phyloP scores from a whole-genome alignment of 1,140 invertebrate genomes.

The Calycopis cecrops region DNA sequence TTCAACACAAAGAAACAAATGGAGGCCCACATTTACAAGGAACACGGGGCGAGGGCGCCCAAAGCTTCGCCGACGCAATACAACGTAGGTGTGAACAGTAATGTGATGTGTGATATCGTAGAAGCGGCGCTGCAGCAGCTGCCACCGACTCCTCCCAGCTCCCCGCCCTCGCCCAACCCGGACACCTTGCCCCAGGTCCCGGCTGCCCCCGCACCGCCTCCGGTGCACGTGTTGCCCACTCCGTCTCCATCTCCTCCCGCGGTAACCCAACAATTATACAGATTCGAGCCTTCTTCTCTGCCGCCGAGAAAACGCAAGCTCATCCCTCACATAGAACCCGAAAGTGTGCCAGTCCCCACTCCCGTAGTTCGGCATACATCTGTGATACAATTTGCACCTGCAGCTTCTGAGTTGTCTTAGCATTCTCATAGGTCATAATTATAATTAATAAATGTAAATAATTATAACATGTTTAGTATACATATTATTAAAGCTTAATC shows the following conservation, averaged over 20 bases:
- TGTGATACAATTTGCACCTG: slow-evolving; percentile 87
- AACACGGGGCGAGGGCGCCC: slow-evolving; percentile 84
- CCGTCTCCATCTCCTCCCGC: slow-evolving; percentile 39
- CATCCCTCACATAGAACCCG: slow-evolving; percentile 73
- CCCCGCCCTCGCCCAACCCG: slow-evolving; percentile 72
- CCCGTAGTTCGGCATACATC: slow-evolving; percentile 80
- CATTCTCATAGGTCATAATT: slow-evolving; percentile 19
- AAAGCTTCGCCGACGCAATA: slow-evolving; percentile 46
- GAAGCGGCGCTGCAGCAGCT: slow-evolving; percentile 81
- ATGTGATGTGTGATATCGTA: slow-evolving; percentile 81
- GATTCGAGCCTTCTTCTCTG: slow-evolving; percentile 78
- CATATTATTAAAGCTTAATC: slow-evolving; percentile 34
- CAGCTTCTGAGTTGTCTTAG: slow-evolving; percentile 58
- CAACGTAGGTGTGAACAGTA: slow-evolving; percentile 73
- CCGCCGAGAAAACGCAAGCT: slow-evolving; percentile 87
- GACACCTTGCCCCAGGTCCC: slow-evolving; percentile 22
- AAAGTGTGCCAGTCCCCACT: slow-evolving; percentile 19
- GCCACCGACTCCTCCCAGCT: slow-evolving; percentile 80
- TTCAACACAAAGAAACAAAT: slow-evolving; percentile 93
- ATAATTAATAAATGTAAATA: slow-evolving; percentile 15
- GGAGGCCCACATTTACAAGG: slow-evolving; percentile 90
- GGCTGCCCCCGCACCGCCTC: slow-evolving; percentile 22
- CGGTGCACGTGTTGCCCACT: slow-evolving; percentile 31
- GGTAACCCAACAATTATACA: slow-evolving; percentile 70
- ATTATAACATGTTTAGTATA: slow-evolving; percentile 18